Evolutionary conservation across 2,888 invertebrate genomes (phyloP).

Genomic region (Rotaria socialis): DNA sequence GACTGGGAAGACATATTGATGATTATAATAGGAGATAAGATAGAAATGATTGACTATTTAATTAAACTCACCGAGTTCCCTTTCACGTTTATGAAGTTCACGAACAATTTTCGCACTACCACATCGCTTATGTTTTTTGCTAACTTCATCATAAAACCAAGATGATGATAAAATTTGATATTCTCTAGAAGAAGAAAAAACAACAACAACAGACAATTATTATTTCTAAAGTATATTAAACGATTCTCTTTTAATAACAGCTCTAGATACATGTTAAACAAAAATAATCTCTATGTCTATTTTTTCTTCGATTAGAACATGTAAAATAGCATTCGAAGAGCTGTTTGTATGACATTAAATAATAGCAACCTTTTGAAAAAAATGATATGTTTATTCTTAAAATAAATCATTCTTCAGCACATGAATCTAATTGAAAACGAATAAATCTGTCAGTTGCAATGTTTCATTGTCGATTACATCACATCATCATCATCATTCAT

Average conservation of each 20-base stretch:
- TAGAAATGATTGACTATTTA: background rate
- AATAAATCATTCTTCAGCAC: no score
- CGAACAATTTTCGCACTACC: constrained; percentile 58
- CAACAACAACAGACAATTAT: background rate
- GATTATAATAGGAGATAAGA: background rate
- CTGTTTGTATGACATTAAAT: no score
- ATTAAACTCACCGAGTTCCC: background rate
- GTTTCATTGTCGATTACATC: no score
- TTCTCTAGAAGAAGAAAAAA: constrained; percentile 50
- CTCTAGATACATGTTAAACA: background rate
- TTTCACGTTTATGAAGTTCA: constrained; percentile 50
- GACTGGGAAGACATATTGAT: background rate
- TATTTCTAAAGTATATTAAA: background rate
- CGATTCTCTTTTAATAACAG: no score
- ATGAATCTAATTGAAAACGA: no score
- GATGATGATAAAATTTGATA: constrained; percentile 51
- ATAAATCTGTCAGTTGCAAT: no score
- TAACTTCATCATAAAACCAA: constrained; percentile 55
- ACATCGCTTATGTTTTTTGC: constrained; percentile 53
- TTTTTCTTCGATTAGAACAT: background rate
- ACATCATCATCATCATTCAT: no score
- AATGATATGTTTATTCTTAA: no score
- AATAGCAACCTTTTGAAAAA: no score
- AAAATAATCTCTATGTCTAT: background rate
- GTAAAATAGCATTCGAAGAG: background rate